phyloP scores from a whole-genome alignment of 2,113 vertebrate species.

The Columba janthina region DNA sequence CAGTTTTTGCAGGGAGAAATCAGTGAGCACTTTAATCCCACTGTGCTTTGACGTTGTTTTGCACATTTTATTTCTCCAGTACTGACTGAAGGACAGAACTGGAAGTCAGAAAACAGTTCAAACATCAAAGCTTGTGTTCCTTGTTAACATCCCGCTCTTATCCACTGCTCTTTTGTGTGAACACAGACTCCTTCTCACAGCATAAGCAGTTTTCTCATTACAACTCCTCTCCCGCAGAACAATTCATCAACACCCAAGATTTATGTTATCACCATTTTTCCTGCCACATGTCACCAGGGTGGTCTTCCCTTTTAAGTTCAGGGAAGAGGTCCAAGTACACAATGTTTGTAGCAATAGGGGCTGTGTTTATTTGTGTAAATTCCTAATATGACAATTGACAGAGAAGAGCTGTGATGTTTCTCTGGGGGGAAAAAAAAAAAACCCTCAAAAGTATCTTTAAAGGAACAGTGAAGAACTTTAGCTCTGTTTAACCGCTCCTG shows the following conservation, averaged over 20 bases:
- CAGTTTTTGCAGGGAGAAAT: neutral
- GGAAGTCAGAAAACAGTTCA: neutral
- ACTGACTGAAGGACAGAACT: neutral
- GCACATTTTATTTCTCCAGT: neutral
- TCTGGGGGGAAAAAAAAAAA: too few species aligned
- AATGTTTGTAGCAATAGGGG: neutral
- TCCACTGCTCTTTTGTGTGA: neutral
- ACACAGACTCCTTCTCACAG: neutral
- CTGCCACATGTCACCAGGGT: neutral
- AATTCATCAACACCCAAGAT: neutral
- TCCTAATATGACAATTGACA: neutral
- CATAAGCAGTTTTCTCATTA: neutral
- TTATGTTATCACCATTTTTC: neutral
- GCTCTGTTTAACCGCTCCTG: neutral
- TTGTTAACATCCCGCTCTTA: accelerated
- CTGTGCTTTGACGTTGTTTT: neutral
- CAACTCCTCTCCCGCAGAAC: neutral
- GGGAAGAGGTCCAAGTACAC: neutral
- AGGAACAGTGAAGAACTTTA: neutral
- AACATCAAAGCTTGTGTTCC: neutral
- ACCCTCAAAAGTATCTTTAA: neutral
- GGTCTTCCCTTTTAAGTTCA: neutral
- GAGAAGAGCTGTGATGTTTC: neutral
- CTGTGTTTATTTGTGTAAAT: neutral
- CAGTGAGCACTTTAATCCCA: neutral